Conservation (phyloP, 2,888 invertebrate species). For the Serripes groenlandicus region DNA sequence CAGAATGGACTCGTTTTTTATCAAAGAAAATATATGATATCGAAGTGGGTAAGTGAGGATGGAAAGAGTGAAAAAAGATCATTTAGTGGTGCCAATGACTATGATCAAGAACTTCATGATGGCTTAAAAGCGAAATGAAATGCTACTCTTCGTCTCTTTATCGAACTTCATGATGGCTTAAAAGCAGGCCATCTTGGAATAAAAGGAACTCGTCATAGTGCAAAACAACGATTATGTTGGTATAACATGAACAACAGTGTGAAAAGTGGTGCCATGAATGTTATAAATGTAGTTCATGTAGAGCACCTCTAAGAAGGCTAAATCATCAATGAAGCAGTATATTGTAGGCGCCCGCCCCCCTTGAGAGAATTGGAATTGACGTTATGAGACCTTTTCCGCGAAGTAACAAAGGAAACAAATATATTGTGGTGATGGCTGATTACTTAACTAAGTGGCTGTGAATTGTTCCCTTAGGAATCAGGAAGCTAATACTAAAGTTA, state of each 20-base stretch:
- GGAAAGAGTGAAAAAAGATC: too few species aligned
- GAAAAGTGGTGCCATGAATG: constrained; percentile 39
- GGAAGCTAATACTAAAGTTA: background rate
- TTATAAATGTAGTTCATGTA: constrained; percentile 45
- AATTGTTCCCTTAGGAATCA: constrained; percentile 3
- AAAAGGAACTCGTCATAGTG: background rate
- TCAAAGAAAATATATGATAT: too few species aligned
- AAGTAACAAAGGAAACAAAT: constrained; percentile 12
- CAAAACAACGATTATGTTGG: constrained; percentile 35
- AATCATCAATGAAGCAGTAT: constrained; percentile 39
- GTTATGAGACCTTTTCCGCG: background rate
- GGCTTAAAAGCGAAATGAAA: too few species aligned
- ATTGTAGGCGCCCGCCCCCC: constrained; percentile 43
- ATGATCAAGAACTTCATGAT: too few species aligned
- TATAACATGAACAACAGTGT: constrained; percentile 37
- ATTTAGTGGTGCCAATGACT: too few species aligned
- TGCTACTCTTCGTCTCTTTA: too few species aligned
- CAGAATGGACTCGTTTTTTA: too few species aligned
- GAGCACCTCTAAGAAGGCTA: constrained; percentile 27
- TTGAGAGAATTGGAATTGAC: constrained; percentile 35
- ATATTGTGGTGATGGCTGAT: constrained; percentile 1
- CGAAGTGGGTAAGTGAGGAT: too few species aligned
- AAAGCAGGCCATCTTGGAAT: too few species aligned
- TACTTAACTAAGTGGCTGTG: constrained; percentile 7
- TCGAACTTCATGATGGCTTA: too few species aligned